Base-by-base conservation (phyloP, 1,140 invertebrate genomes). In the Brachionus calyciflorus region DNA sequence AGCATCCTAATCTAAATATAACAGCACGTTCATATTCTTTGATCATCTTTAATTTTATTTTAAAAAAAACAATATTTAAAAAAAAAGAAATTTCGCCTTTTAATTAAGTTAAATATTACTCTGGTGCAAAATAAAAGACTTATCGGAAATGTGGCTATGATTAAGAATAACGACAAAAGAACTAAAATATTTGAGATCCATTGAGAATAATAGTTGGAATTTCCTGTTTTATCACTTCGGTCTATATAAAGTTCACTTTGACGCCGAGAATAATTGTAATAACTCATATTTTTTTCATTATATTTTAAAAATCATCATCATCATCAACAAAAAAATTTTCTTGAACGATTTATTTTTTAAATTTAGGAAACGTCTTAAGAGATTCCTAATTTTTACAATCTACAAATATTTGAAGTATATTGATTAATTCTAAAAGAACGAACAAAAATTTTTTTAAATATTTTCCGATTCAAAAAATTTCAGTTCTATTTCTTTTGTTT, bases 1-100 rank as follows among this genome's bases (percentile, higher is more conserved):
- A 76, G 12, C 55, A n/a, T n/a, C 77, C 77, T 12, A 78, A 44
- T 49, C 77, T 19, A 24, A 78, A 77, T 26, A 78, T 57, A 7
- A 78, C 75, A 0, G 53, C 77, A 30, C 77, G 44, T 69, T 78
- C 77, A 57, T 78, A 78, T 65, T 78, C 75, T 44, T 57, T 24
- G 4, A 76, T 49, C 21, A 76, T 33, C 49, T 76, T 53, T 21
- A 53, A 51, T 19, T 26, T n/a, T n/a, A n/a, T n/a, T n/a, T n/a
- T n/a, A 28, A 48, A 68, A 68, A 41, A n/a, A n/a, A n/a, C n/a
- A n/a, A n/a, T n/a, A n/a, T n/a, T n/a, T n/a, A n/a, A n/a, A 46
- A 30, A 1, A 7, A n/a, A 7, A 14, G 24, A 69, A 30, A 3
- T 19, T 28, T 48, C 7, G 21, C 21, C 9, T 24, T 12, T 0